A percentile compares a stretch with the other conserved stretches of the same genome.
phyloP scores from a whole-genome alignment of 2,113 vertebrate genomes.

The Delphinus delphis region DNA sequence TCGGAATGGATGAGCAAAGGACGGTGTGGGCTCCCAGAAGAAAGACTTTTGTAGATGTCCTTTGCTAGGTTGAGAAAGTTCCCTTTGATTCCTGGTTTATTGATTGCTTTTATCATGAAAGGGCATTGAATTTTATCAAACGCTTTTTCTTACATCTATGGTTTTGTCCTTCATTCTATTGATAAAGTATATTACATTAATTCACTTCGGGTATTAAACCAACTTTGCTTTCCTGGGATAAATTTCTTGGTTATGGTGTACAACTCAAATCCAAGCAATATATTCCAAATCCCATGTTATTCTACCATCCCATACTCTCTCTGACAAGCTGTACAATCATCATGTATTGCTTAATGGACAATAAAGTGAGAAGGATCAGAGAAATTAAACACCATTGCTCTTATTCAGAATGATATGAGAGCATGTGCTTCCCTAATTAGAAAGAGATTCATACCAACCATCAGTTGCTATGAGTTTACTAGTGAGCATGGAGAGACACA shows the following conservation, averaged over 20 bases:
- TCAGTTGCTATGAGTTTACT: slow-evolving; percentile 14
- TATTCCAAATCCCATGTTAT: neutral
- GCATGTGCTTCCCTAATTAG: neutral
- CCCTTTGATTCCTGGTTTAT: neutral
- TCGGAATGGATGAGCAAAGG: neutral
- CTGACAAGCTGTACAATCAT: neutral
- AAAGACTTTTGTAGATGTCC: neutral
- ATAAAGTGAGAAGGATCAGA: neutral
- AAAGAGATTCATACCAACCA: neutral
- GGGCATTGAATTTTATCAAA: neutral
- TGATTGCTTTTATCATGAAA: neutral
- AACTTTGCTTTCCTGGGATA: neutral
- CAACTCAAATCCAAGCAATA: neutral
- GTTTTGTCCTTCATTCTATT: neutral
- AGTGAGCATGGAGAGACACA: neutral
- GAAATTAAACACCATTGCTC: neutral
- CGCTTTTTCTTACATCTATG: neutral
- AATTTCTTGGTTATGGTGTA: neutral
- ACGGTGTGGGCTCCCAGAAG: neutral
- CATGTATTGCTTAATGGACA: neutral
- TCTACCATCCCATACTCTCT: neutral
- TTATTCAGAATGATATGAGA: neutral
- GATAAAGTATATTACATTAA: neutral
- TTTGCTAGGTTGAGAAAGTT: neutral
- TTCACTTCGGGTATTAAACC: neutral